A percentile compares a stretch with the other conserved stretches of the same genome.
Evolutionary conservation across 1,140 invertebrate genomes (phyloP).

Genomic region (Drosophila parabipectinata): DNA sequence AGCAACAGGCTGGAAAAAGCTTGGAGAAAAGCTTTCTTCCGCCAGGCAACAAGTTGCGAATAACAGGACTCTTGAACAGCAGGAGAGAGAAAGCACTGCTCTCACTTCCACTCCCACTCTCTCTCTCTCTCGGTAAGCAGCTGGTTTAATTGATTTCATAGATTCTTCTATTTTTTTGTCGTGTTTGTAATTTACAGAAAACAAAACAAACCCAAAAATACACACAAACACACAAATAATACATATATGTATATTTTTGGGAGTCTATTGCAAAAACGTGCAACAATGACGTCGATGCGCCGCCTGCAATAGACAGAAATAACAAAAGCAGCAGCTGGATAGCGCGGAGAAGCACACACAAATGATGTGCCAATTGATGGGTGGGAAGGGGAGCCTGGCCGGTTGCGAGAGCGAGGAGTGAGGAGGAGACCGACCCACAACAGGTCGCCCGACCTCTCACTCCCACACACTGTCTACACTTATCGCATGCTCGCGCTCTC

Average conservation of each 20-base stretch:
- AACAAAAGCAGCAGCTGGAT: conserved; percentile 42
- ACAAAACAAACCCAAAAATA: conserved; percentile 24
- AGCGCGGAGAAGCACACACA: conserved; percentile 17
- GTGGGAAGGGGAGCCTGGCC: not conserved
- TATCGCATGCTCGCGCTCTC: not conserved
- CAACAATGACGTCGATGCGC: conserved; percentile 70
- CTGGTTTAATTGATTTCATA: conserved; percentile 9
- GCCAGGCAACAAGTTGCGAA: conserved; percentile 50
- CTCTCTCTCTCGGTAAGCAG: conserved; percentile 7
- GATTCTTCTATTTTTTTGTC: not conserved
- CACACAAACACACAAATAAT: conserved; percentile 39
- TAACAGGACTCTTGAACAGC: conserved; percentile 31
- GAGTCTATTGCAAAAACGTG: conserved; percentile 77
- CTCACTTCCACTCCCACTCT: conserved; percentile 33
- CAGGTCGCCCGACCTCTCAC: conserved; percentile 1
- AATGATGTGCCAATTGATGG: conserved; percentile 71
- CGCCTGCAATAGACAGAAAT: conserved; percentile 37
- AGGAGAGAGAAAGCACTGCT: conserved; percentile 17
- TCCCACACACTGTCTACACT: not conserved
- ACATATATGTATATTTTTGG: conserved; percentile 42
- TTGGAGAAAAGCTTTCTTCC: conserved; percentile 17
- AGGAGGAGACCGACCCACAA: not conserved
- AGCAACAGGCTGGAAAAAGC: conserved; percentile 24
- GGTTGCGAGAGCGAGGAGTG: not conserved
- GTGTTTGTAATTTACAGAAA: conserved; percentile 56